Conservation (phyloP, 1,140 invertebrate species). For the Callitettix versicolor region DNA sequence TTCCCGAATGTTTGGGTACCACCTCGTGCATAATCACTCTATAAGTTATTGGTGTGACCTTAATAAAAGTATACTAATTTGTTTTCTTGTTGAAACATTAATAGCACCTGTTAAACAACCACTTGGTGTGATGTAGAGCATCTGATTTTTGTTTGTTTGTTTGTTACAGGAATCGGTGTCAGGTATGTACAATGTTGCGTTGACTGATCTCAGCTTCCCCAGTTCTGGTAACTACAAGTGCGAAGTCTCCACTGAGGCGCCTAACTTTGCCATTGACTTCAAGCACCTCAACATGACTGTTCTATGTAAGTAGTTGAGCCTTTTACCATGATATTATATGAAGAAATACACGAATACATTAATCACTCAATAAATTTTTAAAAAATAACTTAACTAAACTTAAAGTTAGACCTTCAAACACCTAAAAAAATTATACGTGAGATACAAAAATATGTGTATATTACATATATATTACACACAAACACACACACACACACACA, state of each 20-base stretch:
- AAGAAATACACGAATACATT: neutral
- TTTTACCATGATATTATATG: neutral
- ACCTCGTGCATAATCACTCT: too few species aligned
- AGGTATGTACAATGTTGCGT: conserved; percentile 4
- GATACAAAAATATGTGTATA: neutral
- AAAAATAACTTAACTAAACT: neutral
- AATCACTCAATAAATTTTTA: neutral
- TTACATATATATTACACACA: neutral
- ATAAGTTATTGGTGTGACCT: too few species aligned
- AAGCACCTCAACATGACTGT: conserved; percentile 57
- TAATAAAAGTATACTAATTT: too few species aligned
- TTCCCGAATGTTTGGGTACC: too few species aligned
- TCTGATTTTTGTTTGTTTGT: too few species aligned
- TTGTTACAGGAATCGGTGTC: conserved; percentile 10
- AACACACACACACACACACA: too few species aligned
- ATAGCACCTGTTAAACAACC: too few species aligned
- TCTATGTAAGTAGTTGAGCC: conserved; percentile 45
- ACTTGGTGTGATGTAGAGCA: too few species aligned
- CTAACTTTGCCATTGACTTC: conserved; percentile 67
- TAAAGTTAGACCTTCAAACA: neutral
- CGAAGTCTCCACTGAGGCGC: conserved; percentile 72
- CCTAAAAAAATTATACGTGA: neutral
- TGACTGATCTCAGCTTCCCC: conserved; percentile 14
- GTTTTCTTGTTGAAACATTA: too few species aligned
- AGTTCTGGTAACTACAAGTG: conserved; percentile 48